Base-by-base conservation (phyloP, 2,113 vertebrate species). In the Pavo muticus region DNA sequence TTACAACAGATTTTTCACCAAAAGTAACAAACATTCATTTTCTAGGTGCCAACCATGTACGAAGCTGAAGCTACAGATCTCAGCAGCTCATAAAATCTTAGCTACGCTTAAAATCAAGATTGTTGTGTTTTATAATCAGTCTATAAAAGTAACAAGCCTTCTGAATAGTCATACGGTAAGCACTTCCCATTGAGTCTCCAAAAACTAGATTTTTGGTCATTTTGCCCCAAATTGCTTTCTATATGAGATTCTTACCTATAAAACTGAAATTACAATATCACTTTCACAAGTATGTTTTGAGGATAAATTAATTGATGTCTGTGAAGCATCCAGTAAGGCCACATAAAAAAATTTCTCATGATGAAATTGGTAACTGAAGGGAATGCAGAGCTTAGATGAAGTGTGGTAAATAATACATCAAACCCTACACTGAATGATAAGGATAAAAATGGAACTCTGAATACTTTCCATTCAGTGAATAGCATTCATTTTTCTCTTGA, bases 401-500 rank as follows among this genome's bases (percentile, higher is more conserved):
- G 37, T 40, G 50, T 83, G 91, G 94, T 86, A 95, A 93, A 94
- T 95, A 96, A 91, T 87, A 73, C 84, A 90, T 95, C 87, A 91
- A 61, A 72, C 91, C 67, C 56, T 87, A 54, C 60, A 32, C 63
- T 93, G 94, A 94, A 89, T 93, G 92, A 81, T 94, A 94, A 65
- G 57, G 86, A 94, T 92, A 95, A 96, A 96, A 96, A 96, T 92
- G 95, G 91, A 94, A 72, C 88, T 91, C 83, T 96, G 89, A 95
- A 95, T 92, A 96, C 86, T 92, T 95, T 91, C 82, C 73, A 91
- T 95, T 93, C 81, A 92, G 57, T 95, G 91, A 96, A 96, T 94
- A 89, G 92, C 14, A 61, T 87, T 95, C 96, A 96, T 94, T 96
- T 92, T 78, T 94, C 87, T 95, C 95, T 79, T 95, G 96, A 96